Base-by-base conservation (phyloP, 1,140 invertebrate genomes). In the Aporrectodea caliginosa region DNA sequence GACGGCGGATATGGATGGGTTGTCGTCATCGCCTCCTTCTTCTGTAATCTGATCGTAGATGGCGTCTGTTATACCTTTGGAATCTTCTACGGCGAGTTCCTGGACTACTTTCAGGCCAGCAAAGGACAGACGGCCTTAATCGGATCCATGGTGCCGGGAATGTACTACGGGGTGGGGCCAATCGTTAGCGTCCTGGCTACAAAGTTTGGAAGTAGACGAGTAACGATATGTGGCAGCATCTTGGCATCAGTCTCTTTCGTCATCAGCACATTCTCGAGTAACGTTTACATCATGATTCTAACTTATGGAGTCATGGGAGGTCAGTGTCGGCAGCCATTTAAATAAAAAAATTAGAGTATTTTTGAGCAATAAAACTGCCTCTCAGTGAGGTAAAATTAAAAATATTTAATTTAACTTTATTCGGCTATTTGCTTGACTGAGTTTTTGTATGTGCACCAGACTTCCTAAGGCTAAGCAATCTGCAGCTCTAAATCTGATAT, bases 111-210 rank as follows among this genome's bases (percentile, higher is more conserved):
- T 85, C 89, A 91, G 12, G 92, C 93, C 68, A 91, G 90, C 2
- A 94, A 94, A 83, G 92, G 93, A n/a, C 94, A 94, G 84, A 96
- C 95, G 0, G 93, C 95, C 0, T 95, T 94, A 92, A 94, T 97
- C 35, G 94, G 94, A 0, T 93, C 93, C 43, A 89, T 98, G 43
- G 89, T 96, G 29, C 94, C 95, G 91, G 93, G 94, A 0, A 95
- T 96, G 91, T 95, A 95, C 12, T 85, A 96, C 72, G 92, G 97
- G 82, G 93, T 89, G 95, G 94, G 95, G 84, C 97, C 97, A 16
- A 90, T 98, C 76, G 95, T 98, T 76, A 96, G 95, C 82, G 96
- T 95, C 33, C 89, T 99, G 85, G 95, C 95, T 77, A 99, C 98
- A 90, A 96, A 95, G 86, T 98, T 92, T 88, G 97, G 97, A 2